Base-by-base conservation (phyloP, 2,113 vertebrate species). In the Craseonycteris thonglongyai region DNA sequence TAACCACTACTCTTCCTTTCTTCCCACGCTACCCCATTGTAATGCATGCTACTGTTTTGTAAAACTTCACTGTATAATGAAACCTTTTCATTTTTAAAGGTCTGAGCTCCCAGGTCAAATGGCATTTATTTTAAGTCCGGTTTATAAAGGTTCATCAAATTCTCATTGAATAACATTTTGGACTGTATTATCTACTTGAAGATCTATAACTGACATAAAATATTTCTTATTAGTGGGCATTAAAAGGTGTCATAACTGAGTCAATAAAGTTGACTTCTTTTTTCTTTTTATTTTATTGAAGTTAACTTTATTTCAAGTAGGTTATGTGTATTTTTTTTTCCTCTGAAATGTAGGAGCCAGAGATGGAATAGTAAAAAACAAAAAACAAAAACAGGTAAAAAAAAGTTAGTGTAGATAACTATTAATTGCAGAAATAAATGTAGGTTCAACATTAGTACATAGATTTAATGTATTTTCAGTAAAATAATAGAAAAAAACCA, bases 71-170 rank as follows among this genome's bases (percentile, higher is more conserved):
- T 65, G 45, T 59, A 33, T 45, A 54, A 87, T 72, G 88, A 88
- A 91, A 94, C 59, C 30, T 72, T 74, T 89, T 66, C 19, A 14
- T 42, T 79, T 72, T 90, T 65, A 66, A 78, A 92, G 66, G 22
- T 42, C 12, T 58, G 4, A 5, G 7, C 35, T 93, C 61, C 28
- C 54, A 82, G 42, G 13, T 72, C 78, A 33, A 12, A 59, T 49
- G 59, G 21, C 47, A 80, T 56, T 93, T 71, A 33, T 58, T 95
- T 94, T 81, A 88, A 81, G 61, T 76, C 35, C 95, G 92, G 45
- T 80, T 10, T 88, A 42, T 80, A 88, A 96, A 76, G 19, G 6
- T 35, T 22, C 28, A 14, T 92, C 45, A 85, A 58, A 76, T 83
- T 92, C 38, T 94, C 71, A 84, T 80, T 54, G 89, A 51, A 84